Evolutionary conservation across 2,888 invertebrate species (phyloP).

Genomic region (Melitaea athalia): DNA sequence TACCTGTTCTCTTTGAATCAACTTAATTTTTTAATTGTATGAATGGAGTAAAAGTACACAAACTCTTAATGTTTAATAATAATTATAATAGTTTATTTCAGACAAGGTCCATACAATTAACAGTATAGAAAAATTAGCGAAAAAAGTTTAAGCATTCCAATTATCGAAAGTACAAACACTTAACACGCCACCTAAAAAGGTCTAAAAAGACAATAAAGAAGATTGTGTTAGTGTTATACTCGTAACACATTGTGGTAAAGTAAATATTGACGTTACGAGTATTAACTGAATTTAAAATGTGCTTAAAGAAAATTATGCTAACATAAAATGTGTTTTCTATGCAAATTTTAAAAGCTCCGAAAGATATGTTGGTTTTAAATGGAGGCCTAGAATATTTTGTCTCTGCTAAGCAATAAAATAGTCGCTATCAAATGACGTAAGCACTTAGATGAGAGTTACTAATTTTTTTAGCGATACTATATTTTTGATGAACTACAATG

Average conservation of each 20-base stretch:
- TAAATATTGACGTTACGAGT: not conserved
- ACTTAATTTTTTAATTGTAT: too few species aligned
- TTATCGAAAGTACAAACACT: too few species aligned
- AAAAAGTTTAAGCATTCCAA: too few species aligned
- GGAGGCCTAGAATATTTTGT: constrained; percentile 14
- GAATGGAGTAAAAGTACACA: too few species aligned
- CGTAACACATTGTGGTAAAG: not conserved
- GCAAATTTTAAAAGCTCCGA: constrained; percentile 18
- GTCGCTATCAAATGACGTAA: not conserved
- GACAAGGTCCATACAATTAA: too few species aligned
- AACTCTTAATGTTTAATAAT: too few species aligned
- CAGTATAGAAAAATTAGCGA: too few species aligned
- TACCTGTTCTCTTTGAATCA: too few species aligned
- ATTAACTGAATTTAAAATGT: constrained; percentile 3
- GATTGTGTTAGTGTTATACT: not conserved
- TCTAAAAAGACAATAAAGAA: not conserved
- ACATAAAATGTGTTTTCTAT: constrained; percentile 19
- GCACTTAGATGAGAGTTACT: not conserved
- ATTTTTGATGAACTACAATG: not conserved
- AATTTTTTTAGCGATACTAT: not conserved
- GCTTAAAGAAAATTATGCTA: constrained; percentile 15
- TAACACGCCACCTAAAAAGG: not conserved
- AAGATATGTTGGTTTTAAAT: constrained; percentile 27
- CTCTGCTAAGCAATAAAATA: constrained; percentile 16
- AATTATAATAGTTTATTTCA: too few species aligned